Conservation (phyloP, 2,113 vertebrate genomes). For the Pyrgilauda ruficollis region DNA sequence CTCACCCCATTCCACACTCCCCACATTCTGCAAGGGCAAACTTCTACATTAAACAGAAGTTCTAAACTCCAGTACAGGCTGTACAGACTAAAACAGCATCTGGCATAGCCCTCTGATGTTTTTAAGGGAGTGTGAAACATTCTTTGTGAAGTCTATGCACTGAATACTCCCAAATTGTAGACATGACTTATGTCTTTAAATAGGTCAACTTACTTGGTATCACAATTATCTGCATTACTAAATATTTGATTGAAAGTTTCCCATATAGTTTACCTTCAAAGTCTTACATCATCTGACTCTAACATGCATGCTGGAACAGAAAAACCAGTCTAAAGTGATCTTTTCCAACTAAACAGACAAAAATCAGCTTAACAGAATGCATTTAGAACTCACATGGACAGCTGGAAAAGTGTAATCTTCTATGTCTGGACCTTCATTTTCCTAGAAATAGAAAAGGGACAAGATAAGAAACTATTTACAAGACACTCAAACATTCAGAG, state of each 20-base stretch:
- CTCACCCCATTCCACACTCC: accelerated
- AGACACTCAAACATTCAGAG: not conserved
- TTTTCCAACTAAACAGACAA: not conserved
- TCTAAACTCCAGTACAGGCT: not conserved
- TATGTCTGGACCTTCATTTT: slow-evolving; percentile 74
- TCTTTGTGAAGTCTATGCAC: not conserved
- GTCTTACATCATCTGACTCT: not conserved
- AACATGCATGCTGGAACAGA: not conserved
- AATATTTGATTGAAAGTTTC: not conserved
- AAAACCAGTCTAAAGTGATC: not conserved
- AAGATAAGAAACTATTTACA: not conserved
- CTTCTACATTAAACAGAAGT: not conserved
- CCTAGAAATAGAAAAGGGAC: slow-evolving; percentile 60
- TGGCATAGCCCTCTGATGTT: not conserved
- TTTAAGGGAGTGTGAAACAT: not conserved
- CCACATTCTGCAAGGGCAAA: not conserved
- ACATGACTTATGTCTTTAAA: not conserved
- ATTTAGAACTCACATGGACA: slow-evolving; percentile 71
- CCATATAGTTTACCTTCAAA: not conserved
- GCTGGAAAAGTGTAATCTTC: slow-evolving; percentile 73
- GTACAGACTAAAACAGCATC: not conserved
- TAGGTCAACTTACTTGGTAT: not conserved
- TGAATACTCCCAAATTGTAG: not conserved
- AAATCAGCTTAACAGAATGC: not conserved
- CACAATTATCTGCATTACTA: not conserved